Base-by-base conservation (phyloP, 1,140 invertebrate species). In the Ylistrum balloti region DNA sequence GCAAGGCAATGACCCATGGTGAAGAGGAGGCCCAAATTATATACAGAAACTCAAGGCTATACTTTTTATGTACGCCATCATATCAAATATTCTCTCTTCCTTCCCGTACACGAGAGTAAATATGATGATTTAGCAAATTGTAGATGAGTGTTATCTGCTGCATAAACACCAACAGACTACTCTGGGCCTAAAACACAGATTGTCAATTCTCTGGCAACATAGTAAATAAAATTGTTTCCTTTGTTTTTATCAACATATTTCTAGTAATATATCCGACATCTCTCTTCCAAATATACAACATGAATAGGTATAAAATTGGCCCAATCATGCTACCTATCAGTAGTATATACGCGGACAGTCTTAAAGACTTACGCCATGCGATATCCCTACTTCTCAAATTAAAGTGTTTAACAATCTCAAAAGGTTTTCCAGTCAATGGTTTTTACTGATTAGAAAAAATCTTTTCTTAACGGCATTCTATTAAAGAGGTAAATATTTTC, bases 391-490 rank as follows among this genome's bases (percentile, higher is more conserved):
- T 74, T 74, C 56, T 74, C 56, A 74, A 48, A 48, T 48, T 48
- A 48, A 48, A 74, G 56, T 74, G 2, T 74, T 74, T 28, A 74
- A 74, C 56, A 28, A 11, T 74, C 56, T 74, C 56, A 74, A 74
- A 74, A 74, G 20, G n/a, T 28, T 74, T 74, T 74, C 56, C 56
- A 74, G 22, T 74, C 5, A 74, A n/a, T 28, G 5, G 56, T 22
- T 74, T 74, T 74, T 74, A 74, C 56, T 74, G n/a, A 74, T 74
- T 74, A 74, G 56, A 74, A 74, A 74, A 74, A 74, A 74, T 74
- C 56, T 74, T 74, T 74, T 74, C 56, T 74, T n/a, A 74, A 74
- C 56, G n/a, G 56, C n/a, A 74, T 74, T 74, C 56, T 74, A 74
- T 74, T 74, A 74, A 74, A 74, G 22, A 74, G 56, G 56, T 28